Evolutionary conservation across 2,888 invertebrate genomes (phyloP), one percentile per base, ranked within the genome.

Genomic region (Leptogaster cylindrica): DNA sequence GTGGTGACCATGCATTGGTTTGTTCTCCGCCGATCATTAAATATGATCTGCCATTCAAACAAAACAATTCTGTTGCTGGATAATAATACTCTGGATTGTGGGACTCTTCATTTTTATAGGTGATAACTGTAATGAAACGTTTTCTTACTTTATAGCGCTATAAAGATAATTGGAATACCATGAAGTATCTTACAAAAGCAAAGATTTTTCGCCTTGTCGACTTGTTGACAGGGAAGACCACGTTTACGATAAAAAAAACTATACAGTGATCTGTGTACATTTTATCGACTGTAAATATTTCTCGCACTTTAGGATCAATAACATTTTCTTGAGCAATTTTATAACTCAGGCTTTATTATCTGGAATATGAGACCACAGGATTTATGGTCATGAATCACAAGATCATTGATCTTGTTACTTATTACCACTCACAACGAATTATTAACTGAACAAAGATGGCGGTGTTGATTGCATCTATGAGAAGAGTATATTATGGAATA

Each of bases 41-140:
- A n/a, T n/a, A n/a, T n/a, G n/a, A n/a, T n/a, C n/a, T n/a, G n/a
- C n/a, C n/a, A n/a, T n/a, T n/a, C n/a, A 36, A 36, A 36, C 36
- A 36, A 36, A 36, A 36, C 36, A 36, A 36, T 36, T 14, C n/a
- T n/a, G 12, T 36, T 10, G n/a, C 36, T 36, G 36, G 36, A 1
- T 14, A 36, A 10, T 4, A 36, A n/a, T 3, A 4, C n/a, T n/a
- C n/a, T n/a, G n/a, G 10, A 36, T 4, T 36, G n/a, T 12, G 2
- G 27, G 52, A 16, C 31, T 31, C 52, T 33, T 52, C 33, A 52
- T 52, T 52, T 50, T 52, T 52, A 28, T 28, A 52, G 52, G 52
- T 52, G 52, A 52, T 52, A 52, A 52, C 33, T 52, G 52, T 52
- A 52, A 52, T 52, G 52, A 52, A 52, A 52, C 52, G 52, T 52